Evolutionary conservation across 2,797 vertebrate genomes (phyloP).

Genomic region (Lates japonicus): DNA sequence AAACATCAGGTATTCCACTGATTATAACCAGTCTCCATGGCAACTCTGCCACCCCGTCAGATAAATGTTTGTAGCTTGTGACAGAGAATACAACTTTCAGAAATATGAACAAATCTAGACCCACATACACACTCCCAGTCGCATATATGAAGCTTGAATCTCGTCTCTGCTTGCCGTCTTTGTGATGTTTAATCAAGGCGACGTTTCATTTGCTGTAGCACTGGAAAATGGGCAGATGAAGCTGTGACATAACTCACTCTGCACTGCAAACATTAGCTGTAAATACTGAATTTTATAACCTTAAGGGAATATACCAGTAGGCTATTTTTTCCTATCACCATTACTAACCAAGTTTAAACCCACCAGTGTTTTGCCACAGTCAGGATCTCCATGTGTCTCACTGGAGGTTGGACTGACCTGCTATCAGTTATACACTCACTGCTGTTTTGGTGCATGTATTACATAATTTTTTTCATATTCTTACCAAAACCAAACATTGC

Average conservation of each 20-base stretch:
- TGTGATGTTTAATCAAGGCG: constrained; percentile 27
- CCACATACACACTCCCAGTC: not conserved
- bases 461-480: not conserved
- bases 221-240: not conserved
- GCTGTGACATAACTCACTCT: constrained; percentile 1
- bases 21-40: constrained; percentile 74
- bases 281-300: not conserved
- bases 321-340: not conserved
- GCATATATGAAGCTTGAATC: not conserved
- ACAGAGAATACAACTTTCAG: constrained; percentile 36
- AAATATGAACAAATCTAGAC: constrained; percentile 7
- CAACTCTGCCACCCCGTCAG: constrained; percentile 53
- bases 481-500: not conserved
- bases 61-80: constrained; percentile 48
- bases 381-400: not conserved
- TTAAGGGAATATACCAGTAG: not conserved
- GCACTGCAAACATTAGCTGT: not conserved
- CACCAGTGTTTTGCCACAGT: not conserved
- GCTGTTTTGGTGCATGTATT: not conserved
- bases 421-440: not conserved
- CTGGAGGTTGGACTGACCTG: constrained; percentile 19
- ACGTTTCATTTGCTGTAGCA: constrained; percentile 2
- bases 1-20: constrained; percentile 69
- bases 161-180: not conserved
- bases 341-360: not conserved